Evolutionary conservation across 2,113 vertebrate genomes (phyloP).

Genomic region (Sarotherodon lohbergeri): DNA sequence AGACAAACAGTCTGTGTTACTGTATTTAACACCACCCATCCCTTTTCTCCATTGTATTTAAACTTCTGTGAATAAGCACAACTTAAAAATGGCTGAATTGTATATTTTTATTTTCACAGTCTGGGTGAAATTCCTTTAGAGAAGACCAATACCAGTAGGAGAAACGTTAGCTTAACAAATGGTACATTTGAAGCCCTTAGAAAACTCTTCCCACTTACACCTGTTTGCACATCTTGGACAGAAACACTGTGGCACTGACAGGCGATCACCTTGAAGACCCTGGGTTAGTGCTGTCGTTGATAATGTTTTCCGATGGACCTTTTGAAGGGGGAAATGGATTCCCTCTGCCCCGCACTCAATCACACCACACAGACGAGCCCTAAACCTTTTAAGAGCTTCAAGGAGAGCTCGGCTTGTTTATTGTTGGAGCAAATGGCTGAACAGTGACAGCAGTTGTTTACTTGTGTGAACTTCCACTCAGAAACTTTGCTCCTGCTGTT

Average conservation of each 20-base stretch:
- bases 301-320: background rate
- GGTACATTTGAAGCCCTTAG: background rate
- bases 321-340: background rate
- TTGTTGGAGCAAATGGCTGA: background rate
- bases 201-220: background rate
- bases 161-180: background rate
- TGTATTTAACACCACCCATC: background rate
- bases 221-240: background rate
- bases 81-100: background rate
- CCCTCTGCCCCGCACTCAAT: background rate
- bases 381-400: constrained; percentile 34
- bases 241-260: background rate
- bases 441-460: background rate
- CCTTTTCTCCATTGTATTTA: background rate
- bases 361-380: background rate
- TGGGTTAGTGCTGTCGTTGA: background rate
- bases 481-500: background rate
- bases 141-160: background rate
- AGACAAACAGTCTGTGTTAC: background rate
- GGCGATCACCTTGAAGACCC: background rate
- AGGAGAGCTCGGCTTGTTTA: background rate
- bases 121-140: background rate
- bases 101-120: background rate
- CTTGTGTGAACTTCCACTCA: background rate
- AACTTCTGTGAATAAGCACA: too few species aligned